Evolutionary conservation across 92 coral and sea anemone genomes (phyloP).

Genomic region (Heliopora coerulea): DNA sequence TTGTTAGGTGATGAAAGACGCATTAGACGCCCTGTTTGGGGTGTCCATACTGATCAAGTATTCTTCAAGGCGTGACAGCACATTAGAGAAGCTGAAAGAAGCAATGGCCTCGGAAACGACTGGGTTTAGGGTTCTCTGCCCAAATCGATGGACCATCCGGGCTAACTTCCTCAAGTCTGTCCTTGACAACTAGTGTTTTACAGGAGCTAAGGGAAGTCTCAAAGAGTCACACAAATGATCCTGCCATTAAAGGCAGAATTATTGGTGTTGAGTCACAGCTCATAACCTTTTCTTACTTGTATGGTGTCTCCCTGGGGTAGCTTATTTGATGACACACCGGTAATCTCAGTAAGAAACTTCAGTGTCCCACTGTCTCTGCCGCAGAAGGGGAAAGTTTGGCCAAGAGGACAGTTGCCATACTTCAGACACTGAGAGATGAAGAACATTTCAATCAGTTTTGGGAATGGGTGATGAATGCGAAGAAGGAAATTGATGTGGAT

Average conservation of each 20-base stretch:
- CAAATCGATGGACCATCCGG: neutral
- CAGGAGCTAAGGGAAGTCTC: constrained; percentile 11
- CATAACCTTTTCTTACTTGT: neutral
- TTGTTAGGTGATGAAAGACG: constrained; percentile 30
- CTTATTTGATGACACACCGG: neutral
- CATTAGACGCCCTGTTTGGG: neutral
- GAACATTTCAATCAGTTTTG: too few relatives aligned
- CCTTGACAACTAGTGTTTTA: constrained; percentile 17
- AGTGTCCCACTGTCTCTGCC: constrained; percentile 4
- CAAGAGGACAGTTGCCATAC: neutral
- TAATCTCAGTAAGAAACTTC: constrained; percentile 5
- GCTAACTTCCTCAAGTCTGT: neutral
- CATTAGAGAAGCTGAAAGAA: constrained; percentile 2
- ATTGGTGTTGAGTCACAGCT: neutral
- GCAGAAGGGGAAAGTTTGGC: constrained; percentile 2
- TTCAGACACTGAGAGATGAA: neutral
- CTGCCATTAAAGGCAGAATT: neutral
- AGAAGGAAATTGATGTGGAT: too few relatives aligned
- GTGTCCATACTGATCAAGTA: neutral
- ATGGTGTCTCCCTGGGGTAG: constrained; percentile 28
- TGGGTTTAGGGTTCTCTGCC: constrained; percentile 20
- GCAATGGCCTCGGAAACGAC: constrained; percentile 1
- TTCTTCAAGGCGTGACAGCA: constrained; percentile 5
- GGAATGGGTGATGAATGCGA: too few relatives aligned
- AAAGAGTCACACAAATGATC: neutral